Evolutionary conservation across 2,113 vertebrate species (phyloP), one percentile per base, ranked within the genome.

Genomic region (Heterotilapia buettikoferi): DNA sequence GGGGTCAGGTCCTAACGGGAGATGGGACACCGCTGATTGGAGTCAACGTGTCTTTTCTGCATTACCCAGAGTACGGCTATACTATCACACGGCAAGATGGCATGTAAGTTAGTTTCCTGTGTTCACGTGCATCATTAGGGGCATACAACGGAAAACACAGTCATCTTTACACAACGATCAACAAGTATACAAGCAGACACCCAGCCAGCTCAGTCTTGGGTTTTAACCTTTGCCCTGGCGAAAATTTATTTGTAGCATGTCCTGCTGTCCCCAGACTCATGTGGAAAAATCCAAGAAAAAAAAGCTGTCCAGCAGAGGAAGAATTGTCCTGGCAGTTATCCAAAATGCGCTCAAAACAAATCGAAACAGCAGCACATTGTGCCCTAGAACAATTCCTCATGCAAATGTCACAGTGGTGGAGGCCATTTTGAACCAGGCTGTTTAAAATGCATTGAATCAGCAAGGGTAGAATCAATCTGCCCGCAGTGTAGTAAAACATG

Each of bases 1-100:
- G 99, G 90, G 99, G 99, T 94, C 99, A 99, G 92, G 98, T 99
- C 68, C 97, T 99, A 82, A 99, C 99, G 6, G 98, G 97, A 45
- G 99, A 99, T 24, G 99, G 98, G 88, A 99, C 98, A 0, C 98
- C 99, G 2, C 97, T 99, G 90, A 99, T 99, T 83, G 99, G 99
- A 93, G 99, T 99, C 82, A 99, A 99, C n/a, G 98, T 99, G 89
- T 99, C 98, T 4, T 98, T 99, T 89, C 97, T 97, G 78, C 98
- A 98, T 94, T 98, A 99, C 90, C 97, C 97, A 1, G 97, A 99
- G 83, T 98, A 97, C 9, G 99, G 99, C 24, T 98, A 98, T 88
- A 99, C 98, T 68, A 96, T 99, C 94, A 99, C 98, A 13, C 97
- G 98, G 86, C 98, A 99, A 86, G 99, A 99, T 2, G 99, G 99